Percentiles rank a stretch among this genome's conserved stretches.
Evolutionary conservation across 2,888 invertebrate species (phyloP).

Genomic region (Tenthredo notha): DNA sequence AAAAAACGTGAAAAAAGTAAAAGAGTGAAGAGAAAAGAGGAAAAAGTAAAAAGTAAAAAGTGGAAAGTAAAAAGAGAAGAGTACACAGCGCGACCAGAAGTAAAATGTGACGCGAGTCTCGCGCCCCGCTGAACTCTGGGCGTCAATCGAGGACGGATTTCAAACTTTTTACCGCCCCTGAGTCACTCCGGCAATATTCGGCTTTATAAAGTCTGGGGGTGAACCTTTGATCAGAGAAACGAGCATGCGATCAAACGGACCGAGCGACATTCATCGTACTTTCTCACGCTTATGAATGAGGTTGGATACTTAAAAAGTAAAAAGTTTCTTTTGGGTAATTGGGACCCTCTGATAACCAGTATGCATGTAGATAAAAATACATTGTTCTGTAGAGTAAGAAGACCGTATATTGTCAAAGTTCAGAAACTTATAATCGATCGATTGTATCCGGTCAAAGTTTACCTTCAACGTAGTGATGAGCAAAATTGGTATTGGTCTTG

Average conservation of each 20-base stretch:
- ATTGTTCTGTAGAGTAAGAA: neutral
- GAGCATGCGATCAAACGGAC: neutral
- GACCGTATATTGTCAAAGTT: too few species aligned
- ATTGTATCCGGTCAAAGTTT: too few species aligned
- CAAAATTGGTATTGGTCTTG: too few species aligned
- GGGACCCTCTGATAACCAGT: neutral
- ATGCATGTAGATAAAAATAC: neutral
- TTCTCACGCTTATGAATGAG: slow-evolving; percentile 13
- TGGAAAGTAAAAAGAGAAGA: neutral
- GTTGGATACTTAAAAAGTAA: neutral
- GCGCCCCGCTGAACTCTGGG: slow-evolving; percentile 9
- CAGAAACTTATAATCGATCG: too few species aligned
- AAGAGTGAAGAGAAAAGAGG: neutral
- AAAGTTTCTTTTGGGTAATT: neutral
- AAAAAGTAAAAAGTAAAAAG: neutral
- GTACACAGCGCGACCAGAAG: slow-evolving; percentile 3
- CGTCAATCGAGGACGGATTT: slow-evolving; percentile 29
- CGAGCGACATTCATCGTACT: neutral
- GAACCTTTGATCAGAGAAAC: slow-evolving; percentile 13
- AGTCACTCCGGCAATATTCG: slow-evolving; percentile 8
- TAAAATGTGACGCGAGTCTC: slow-evolving; percentile 10
- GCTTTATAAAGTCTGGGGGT: neutral
- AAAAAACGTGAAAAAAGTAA: neutral
- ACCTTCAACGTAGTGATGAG: too few species aligned
- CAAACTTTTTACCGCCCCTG: neutral